These are phyloP conservation scores for Halisarca cf. caerulea DNA, from an alignment of 37 sponge, comb jelly and placozoan genomes.

Conservation along the genomic window DNA sequence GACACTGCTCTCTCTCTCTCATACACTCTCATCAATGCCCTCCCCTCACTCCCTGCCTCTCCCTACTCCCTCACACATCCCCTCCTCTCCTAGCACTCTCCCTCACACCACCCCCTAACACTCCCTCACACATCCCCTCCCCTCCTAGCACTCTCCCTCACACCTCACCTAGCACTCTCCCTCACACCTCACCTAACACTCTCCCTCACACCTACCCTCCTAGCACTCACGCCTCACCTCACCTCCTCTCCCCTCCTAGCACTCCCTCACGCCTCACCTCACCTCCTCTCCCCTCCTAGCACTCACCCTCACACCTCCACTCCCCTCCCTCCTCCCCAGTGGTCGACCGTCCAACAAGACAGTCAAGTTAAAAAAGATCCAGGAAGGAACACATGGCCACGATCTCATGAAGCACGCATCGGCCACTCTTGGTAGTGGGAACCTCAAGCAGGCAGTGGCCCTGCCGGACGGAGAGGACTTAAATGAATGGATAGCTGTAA, in stretches of 20 bases:
- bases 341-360: slow-evolving; percentile 72
- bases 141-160: neutral
- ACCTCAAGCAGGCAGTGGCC: slow-evolving; percentile 90
- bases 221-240: neutral
- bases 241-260: neutral
- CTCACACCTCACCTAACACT: neutral
- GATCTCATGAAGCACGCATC: slow-evolving; percentile 93
- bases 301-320: neutral
- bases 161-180: slow-evolving; percentile 7
- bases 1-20: too few relatives aligned
- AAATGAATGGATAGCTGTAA: slow-evolving; percentile 99
- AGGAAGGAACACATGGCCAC: slow-evolving; percentile 89
- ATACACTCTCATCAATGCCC: too few relatives aligned
- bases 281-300: neutral
- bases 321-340: slow-evolving; percentile 9
- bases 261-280: neutral
- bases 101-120: neutral
- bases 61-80: neutral
- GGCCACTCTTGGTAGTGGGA: slow-evolving; percentile 93
- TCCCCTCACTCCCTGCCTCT: neutral
- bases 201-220: slow-evolving; percentile 2
- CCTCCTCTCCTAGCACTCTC: slow-evolving; percentile 4
- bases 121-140: neutral
- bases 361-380: slow-evolving; percentile 93
- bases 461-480: slow-evolving; percentile 98